Base-by-base conservation (phyloP, 1,140 invertebrate species). In the Plectus sambesii region DNA sequence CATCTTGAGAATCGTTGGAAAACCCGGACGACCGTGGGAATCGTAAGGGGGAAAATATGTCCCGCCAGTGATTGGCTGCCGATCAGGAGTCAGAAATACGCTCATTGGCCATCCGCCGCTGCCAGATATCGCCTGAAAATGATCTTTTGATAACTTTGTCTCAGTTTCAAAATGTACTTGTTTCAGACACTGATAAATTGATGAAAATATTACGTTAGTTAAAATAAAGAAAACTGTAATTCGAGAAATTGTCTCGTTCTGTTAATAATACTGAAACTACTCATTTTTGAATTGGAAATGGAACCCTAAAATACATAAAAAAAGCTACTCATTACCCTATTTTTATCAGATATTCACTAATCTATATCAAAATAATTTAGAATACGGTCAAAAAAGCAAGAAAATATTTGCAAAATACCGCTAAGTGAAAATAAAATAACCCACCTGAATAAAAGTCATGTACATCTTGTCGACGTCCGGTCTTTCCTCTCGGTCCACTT, bases 401-500 rank as follows among this genome's bases (percentile, higher is more conserved):
- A 33, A 33, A 12, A 33, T 33, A 12, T 33, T 12, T 33, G n/a
- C 12, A 12, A 33, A 12, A 33, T 12, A 33, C 12, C 30, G n/a
- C 30, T 12, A 12, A 12, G 12, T 12, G 12, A 33, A 33, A 33
- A 33, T 12, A 33, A 30, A n/a, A 29, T 25, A 35, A 49, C 45
- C 61, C 70, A 80, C 80, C 72, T 86, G 81, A 19, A 93, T 76
- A 74, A 89, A 93, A 5, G 81, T 79, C 87, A 93, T 92, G 63
- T 93, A 94, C 25, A 92, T 78, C 66, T 80, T 80, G 72, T 93
- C 87, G 25, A 94, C 82, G 71, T 94, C 89, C 2, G 88, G 89
- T 38, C 87, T 75, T 66, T 94, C 90, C 72, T 94, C 90, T 51
- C 88, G 74, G 66, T 96, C 89, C 8, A 92, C 84, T 77, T 94